Percentiles rank a stretch among this genome's conserved stretches.
Evolutionary conservation across 1,140 invertebrate species (phyloP).

Genomic region (Leptoteleia sp.): DNA sequence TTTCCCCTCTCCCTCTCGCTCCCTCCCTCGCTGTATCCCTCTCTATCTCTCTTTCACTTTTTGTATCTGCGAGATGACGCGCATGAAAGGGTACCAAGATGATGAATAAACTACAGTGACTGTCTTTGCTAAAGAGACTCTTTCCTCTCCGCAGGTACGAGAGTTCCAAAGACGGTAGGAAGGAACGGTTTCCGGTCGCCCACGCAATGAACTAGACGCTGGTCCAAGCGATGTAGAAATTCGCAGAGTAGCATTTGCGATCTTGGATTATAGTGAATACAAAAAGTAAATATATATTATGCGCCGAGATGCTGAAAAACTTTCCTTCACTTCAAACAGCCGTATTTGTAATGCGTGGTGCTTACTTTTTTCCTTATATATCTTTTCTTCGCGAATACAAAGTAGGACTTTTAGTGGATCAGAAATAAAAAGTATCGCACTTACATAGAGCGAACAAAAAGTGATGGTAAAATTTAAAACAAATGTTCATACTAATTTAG

Average conservation of each 20-base stretch:
- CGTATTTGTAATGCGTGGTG: too few species aligned
- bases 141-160: slow-evolving; percentile 60
- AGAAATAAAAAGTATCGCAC: too few species aligned
- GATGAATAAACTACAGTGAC: slow-evolving; percentile 59
- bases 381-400: too few species aligned
- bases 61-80: slow-evolving; percentile 8
- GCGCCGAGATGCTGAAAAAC: too few species aligned
- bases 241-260: slow-evolving; percentile 70
- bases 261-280: slow-evolving; percentile 21
- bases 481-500: too few species aligned
- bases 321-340: too few species aligned
- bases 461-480: too few species aligned
- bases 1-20: neutral
- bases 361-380: too few species aligned
- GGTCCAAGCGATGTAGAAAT: slow-evolving; percentile 70
- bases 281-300: slow-evolving; percentile 1
- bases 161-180: slow-evolving; percentile 78
- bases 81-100: slow-evolving; percentile 51
- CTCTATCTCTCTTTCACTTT: neutral
- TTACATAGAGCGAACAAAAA: too few species aligned
- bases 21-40: too few species aligned
- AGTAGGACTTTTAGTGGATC: too few species aligned
- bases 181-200: slow-evolving; percentile 80
- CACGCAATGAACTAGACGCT: slow-evolving; percentile 75
- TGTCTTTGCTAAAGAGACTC: slow-evolving; percentile 36